Percentiles rank a stretch among this genome's conserved stretches.
Conservation (phyloP, 2,797 vertebrate species). For the Anableps anableps region DNA sequence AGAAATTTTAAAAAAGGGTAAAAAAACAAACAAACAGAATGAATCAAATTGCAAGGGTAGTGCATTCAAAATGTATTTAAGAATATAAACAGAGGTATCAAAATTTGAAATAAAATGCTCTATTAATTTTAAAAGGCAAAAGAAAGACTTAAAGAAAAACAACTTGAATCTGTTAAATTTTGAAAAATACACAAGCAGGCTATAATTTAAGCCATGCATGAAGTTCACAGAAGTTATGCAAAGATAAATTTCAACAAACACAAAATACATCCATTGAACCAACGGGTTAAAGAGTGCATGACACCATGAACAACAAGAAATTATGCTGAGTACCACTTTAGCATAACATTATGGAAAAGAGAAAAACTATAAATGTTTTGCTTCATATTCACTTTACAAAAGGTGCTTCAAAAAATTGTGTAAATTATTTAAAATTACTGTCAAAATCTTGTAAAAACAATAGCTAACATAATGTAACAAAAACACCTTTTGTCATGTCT, state of each 20-base stretch:
- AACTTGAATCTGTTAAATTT: neutral
- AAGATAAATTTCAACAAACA: neutral
- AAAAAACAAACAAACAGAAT: neutral
- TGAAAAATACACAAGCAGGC: neutral
- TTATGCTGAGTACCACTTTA: neutral
- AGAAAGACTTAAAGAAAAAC: neutral
- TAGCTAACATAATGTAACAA: slow-evolving; percentile 8
- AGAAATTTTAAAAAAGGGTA: neutral
- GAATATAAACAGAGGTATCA: neutral
- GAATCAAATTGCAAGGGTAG: neutral
- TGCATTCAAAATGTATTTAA: neutral
- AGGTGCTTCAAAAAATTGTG: neutral
- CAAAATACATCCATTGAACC: neutral
- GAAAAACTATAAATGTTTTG: slow-evolving; percentile 3
- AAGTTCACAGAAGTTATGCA: neutral
- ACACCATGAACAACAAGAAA: neutral
- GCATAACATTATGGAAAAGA: neutral
- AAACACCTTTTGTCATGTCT: slow-evolving; percentile 7
- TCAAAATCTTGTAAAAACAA: neutral
- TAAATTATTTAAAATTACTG: neutral
- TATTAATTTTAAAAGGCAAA: neutral
- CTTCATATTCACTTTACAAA: neutral
- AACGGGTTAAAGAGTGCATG: neutral
- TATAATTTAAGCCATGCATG: neutral
- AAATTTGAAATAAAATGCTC: neutral